Evolutionary conservation across 2,113 vertebrate species (phyloP).

Genomic region (Rhea pennata): DNA sequence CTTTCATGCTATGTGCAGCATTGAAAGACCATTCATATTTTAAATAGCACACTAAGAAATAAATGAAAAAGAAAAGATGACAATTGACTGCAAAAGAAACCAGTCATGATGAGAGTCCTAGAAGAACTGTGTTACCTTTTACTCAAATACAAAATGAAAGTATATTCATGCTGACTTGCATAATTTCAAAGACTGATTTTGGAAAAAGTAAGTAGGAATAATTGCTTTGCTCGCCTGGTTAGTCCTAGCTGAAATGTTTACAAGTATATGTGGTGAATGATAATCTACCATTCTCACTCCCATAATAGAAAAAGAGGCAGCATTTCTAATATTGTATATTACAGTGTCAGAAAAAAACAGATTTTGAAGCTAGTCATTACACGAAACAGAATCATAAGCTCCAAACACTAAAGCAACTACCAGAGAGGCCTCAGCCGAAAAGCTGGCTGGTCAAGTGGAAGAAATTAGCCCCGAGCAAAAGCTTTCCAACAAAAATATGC

Average conservation of each 20-base stretch:
- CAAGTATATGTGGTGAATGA: background rate
- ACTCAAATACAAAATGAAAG: background rate
- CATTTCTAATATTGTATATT: background rate
- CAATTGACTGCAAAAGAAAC: background rate
- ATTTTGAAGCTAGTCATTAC: background rate
- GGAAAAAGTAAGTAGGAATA: background rate
- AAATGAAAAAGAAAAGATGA: background rate
- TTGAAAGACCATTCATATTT: background rate
- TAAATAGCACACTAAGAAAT: background rate
- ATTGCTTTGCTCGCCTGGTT: background rate
- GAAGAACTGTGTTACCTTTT: background rate
- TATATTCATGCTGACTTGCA: background rate
- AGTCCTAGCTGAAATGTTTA: background rate
- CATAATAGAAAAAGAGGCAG: background rate
- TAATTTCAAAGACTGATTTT: background rate
- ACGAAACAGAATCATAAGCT: background rate
- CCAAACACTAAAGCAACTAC: background rate
- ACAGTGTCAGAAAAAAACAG: background rate
- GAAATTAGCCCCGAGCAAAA: background rate
- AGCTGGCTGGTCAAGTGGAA: background rate
- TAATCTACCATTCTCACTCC: background rate
- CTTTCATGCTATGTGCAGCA: rapidly evolving
- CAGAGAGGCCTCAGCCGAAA: background rate
- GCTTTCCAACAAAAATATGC: background rate
- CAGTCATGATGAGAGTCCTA: background rate